Conservation (phyloP, 2,797 vertebrate species). For the Florisuga fusca region DNA sequence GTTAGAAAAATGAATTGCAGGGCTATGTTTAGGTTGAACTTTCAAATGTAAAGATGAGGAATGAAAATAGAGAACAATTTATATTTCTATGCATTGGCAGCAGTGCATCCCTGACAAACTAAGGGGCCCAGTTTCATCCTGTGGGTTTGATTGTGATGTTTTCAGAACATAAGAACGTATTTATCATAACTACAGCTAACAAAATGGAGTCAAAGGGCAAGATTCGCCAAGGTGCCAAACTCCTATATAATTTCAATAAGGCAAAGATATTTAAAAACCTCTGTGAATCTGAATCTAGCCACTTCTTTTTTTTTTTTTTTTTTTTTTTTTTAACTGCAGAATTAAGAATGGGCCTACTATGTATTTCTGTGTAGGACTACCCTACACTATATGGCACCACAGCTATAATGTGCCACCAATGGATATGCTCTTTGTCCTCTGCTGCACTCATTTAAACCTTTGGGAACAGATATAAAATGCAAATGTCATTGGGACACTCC, state of each 20-base stretch:
- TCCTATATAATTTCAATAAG: not conserved
- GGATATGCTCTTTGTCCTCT: conserved; percentile 2
- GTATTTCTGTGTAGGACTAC: not conserved
- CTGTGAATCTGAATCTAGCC: not conserved
- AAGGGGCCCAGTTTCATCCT: not conserved
- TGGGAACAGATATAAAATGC: conserved; percentile 34
- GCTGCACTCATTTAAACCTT: not conserved
- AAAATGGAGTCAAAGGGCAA: not conserved
- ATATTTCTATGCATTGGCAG: not conserved
- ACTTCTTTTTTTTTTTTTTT: not conserved
- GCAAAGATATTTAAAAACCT: not conserved
- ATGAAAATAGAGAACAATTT: not conserved
- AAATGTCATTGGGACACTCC: conserved; percentile 18
- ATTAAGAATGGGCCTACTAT: not conserved
- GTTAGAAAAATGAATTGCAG: not conserved
- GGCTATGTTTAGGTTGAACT: not conserved
- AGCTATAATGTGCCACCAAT: not conserved
- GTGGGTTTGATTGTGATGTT: not conserved
- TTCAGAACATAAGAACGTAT: not conserved
- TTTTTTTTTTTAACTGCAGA: not conserved
- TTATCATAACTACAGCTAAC: not conserved
- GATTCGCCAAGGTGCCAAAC: not conserved
- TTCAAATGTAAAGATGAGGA: not conserved
- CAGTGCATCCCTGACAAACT: not conserved
- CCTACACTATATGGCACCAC: not conserved